phyloP scores from a whole-genome alignment of 2,113 vertebrate species.

The Astur gentilis region DNA sequence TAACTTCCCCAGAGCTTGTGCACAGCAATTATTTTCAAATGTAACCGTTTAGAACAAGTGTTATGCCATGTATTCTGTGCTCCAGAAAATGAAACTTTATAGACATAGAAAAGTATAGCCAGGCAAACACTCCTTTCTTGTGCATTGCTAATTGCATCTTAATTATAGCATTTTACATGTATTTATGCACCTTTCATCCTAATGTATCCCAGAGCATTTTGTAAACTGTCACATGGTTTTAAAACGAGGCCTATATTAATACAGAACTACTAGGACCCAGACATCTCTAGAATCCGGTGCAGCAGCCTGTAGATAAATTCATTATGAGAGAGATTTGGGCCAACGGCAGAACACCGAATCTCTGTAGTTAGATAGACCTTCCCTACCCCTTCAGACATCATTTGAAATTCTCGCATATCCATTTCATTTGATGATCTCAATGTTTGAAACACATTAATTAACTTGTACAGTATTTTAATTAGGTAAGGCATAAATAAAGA shows the following conservation, averaged over 20 bases:
- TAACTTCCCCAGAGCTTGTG: neutral
- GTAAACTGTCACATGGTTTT: neutral
- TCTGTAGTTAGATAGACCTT: neutral
- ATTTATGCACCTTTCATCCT: conserved; percentile 53
- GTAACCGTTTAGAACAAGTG: neutral
- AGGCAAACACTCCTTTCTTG: conserved; percentile 16
- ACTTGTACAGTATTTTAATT: conserved; percentile 4
- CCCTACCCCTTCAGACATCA: conserved; percentile 30
- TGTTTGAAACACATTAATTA: conserved; percentile 32
- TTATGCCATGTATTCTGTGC: neutral
- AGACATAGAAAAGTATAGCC: neutral
- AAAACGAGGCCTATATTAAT: neutral
- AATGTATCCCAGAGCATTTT: conserved; percentile 50
- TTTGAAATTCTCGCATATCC: conserved; percentile 37
- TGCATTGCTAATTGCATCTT: conserved; percentile 24
- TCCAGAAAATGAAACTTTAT: conserved; percentile 13
- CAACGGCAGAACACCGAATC: neutral
- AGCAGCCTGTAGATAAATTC: conserved; percentile 13
- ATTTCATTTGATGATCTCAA: conserved; percentile 48
- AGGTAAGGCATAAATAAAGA: conserved; percentile 25
- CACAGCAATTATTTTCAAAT: conserved; percentile 17
- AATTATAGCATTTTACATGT: conserved; percentile 30
- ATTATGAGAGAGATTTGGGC: neutral
- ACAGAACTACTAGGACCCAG: neutral
- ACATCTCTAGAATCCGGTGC: neutral